Conservation (phyloP, 2,888 invertebrate species). For the Paralinhomoeus sp. region DNA sequence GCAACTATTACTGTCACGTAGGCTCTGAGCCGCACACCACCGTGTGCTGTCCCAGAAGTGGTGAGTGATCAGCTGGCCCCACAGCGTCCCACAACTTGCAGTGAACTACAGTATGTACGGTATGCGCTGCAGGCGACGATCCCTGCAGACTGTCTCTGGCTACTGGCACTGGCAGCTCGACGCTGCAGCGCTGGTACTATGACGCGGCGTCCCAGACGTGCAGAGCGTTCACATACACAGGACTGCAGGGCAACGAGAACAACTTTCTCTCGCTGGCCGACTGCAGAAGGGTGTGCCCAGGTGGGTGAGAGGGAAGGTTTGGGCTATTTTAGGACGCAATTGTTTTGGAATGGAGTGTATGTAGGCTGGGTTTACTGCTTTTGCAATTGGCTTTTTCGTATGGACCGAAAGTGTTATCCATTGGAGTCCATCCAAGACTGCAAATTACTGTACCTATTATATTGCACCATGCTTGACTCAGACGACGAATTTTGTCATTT, state of each 20-base stretch:
- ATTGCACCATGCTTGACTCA: no score
- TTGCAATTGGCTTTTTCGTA: no score
- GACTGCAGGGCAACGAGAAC: constrained; percentile 6
- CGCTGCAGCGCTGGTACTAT: constrained; percentile 12
- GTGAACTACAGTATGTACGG: no score
- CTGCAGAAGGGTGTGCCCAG: constrained; percentile 5
- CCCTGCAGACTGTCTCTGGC: constrained; percentile 11
- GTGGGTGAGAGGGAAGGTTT: no score
- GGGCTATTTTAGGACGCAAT: no score
- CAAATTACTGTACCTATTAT: no score
- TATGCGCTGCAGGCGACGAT: neutral
- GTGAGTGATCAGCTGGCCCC: neutral
- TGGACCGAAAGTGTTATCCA: no score
- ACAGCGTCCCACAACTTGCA: no score
- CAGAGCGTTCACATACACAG: constrained; percentile 12
- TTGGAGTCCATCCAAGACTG: no score
- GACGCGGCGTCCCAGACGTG: constrained; percentile 10
- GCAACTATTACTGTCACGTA: constrained; percentile 3
- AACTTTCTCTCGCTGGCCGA: constrained; percentile 4
- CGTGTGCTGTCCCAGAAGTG: constrained; percentile 5
- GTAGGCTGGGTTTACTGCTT: no score
- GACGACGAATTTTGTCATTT: no score
- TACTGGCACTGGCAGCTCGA: constrained; percentile 9
- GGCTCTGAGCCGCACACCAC: constrained; percentile 4
- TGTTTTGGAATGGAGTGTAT: no score